phyloP scores from a whole-genome alignment of 2,797 vertebrate species.

The Hoplostethus mediterraneus region DNA sequence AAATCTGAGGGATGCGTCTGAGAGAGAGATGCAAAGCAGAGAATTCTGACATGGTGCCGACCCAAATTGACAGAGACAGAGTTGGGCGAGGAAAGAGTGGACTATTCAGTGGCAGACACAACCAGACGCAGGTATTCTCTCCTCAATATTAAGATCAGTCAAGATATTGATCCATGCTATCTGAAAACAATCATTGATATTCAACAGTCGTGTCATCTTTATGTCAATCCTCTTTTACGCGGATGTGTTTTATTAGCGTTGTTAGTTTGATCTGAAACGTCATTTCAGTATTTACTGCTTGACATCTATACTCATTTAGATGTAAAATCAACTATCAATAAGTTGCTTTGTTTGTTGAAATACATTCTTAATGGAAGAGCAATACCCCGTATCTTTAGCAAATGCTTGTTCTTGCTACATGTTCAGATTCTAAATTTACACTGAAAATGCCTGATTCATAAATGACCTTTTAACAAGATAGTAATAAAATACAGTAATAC shows the following conservation, averaged over 20 bases:
- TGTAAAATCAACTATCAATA: slow-evolving; percentile 26
- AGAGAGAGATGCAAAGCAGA: slow-evolving; percentile 72
- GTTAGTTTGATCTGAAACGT: slow-evolving; percentile 9
- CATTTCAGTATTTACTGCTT: slow-evolving; percentile 25
- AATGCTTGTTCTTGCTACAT: not conserved
- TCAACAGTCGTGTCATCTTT: slow-evolving; percentile 16
- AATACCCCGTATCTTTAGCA: slow-evolving; percentile 45
- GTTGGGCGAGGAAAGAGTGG: slow-evolving; percentile 74
- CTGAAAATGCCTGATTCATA: too few species aligned
- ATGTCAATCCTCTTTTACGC: slow-evolving; percentile 14
- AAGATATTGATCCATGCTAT: slow-evolving; percentile 44
- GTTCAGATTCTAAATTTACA: not conserved
- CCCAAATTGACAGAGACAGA: slow-evolving; percentile 77
- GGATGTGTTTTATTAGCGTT: slow-evolving; percentile 10
- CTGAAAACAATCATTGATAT: slow-evolving; percentile 15
- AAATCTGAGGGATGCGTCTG: slow-evolving; percentile 73
- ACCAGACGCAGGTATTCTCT: slow-evolving; percentile 79
- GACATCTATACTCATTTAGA: slow-evolving; percentile 22
- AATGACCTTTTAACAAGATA: not conserved
- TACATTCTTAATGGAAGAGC: slow-evolving; percentile 37
- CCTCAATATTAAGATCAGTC: slow-evolving; percentile 63
- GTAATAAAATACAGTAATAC: slow-evolving; percentile 18
- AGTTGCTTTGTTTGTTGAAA: slow-evolving; percentile 37
- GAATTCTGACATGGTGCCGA: slow-evolving; percentile 82
- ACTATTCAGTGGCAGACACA: slow-evolving; percentile 74